Evolutionary conservation across 2,797 vertebrate genomes (phyloP).

Genomic region (Hemitrygon akajei): DNA sequence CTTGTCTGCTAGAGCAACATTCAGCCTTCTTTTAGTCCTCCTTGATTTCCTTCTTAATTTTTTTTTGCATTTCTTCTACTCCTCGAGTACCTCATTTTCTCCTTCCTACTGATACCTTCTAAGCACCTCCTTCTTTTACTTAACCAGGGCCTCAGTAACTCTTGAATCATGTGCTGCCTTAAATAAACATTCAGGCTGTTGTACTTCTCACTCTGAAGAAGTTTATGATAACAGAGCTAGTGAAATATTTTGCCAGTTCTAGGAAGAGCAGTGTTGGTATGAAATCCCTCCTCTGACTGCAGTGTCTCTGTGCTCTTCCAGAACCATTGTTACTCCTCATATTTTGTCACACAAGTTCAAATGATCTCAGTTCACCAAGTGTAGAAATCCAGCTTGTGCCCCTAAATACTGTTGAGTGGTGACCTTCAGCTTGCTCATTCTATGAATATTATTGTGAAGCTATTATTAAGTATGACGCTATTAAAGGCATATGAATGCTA

Average conservation of each 20-base stretch:
- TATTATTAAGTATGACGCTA: neutral
- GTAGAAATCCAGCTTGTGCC: neutral
- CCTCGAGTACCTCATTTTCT: no score
- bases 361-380: neutral
- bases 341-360: neutral
- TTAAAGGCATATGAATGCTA: neutral
- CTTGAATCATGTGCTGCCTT: neutral
- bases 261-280: neutral
- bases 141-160: no score
- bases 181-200: neutral
- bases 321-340: no score
- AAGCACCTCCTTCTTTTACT: no score
- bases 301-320: neutral
- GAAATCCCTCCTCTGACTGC: neutral
- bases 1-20: no score
- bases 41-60: no score
- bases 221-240: neutral
- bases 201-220: neutral
- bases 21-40: no score
- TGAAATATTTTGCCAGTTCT: neutral
- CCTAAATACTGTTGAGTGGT: neutral
- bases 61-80: no score
- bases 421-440: neutral
- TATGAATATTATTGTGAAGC: neutral
- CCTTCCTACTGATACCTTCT: no score